These are phyloP conservation scores for Oreochromis niloticus DNA, from an alignment of 2,113 vertebrate genomes.

Conservation along the genomic window DNA sequence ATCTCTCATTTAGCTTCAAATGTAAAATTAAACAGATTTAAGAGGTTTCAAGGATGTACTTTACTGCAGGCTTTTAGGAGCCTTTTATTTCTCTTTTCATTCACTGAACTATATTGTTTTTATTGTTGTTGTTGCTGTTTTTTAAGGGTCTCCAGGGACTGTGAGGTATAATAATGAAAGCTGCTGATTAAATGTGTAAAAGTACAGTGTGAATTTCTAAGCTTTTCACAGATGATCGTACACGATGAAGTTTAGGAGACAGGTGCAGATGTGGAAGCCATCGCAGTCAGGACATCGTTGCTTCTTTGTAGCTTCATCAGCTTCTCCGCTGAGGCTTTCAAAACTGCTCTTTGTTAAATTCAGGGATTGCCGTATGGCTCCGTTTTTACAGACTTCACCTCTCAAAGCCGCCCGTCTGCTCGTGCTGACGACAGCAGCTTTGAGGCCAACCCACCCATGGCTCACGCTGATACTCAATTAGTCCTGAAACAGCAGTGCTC, in stretches of 20 bases:
- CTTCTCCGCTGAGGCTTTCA: not conserved
- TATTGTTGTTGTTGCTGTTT: not conserved
- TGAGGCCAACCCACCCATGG: conserved; percentile 31
- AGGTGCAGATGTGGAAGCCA: not conserved
- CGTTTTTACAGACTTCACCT: conserved; percentile 30
- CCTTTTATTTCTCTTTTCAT: not conserved
- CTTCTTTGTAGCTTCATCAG: not conserved
- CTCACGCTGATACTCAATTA: conserved; percentile 67
- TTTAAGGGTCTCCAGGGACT: not conserved
- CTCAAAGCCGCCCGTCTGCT: conserved; percentile 29
- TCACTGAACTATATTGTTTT: not conserved
- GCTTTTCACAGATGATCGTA: not conserved
- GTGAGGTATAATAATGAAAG: not conserved
- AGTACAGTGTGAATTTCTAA: not conserved
- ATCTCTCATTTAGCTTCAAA: not conserved
- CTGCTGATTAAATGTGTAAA: not conserved
- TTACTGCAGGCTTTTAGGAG: not conserved
- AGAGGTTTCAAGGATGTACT: not conserved
- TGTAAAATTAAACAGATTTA: not conserved
- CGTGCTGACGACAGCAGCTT: conserved; percentile 52
- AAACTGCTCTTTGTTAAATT: conserved; percentile 24
- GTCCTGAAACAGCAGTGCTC: conserved; percentile 57
- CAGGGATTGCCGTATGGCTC: conserved; percentile 6
- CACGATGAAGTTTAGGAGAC: not conserved
- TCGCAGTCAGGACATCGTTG: not conserved